A percentile compares a stretch with the other conserved stretches of the same genome.
Evolutionary conservation across 2,888 invertebrate species (phyloP).

Genomic region (Parnassius orleans): DNA sequence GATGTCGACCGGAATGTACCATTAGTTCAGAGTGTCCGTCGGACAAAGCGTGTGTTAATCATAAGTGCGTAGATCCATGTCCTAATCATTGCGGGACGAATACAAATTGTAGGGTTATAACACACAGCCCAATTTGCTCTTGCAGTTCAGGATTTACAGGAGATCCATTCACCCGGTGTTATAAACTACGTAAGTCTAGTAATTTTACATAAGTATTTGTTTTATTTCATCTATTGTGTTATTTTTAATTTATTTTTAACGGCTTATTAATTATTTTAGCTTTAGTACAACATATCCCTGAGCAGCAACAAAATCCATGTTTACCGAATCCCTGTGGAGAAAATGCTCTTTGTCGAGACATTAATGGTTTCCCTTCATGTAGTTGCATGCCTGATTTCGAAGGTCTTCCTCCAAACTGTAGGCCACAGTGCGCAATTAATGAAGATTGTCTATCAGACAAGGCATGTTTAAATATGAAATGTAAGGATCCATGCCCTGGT

Average conservation of each 20-base stretch:
- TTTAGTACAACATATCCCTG: constrained; percentile 46
- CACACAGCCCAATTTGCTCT: constrained; percentile 90
- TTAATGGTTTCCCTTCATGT: constrained; percentile 83
- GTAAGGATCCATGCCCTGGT: constrained; percentile 87
- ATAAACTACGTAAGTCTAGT: constrained; percentile 67
- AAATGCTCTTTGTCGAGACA: constrained; percentile 82
- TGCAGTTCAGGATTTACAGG: constrained; percentile 83
- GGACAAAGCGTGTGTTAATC: constrained; percentile 87
- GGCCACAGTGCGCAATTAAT: constrained; percentile 87
- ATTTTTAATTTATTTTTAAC: constrained; percentile 8
- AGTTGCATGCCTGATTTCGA: constrained; percentile 83
- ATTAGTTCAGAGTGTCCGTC: constrained; percentile 88
- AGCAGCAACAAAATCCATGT: constrained; percentile 82
- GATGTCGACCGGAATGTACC: constrained; percentile 89
- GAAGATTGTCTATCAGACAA: constrained; percentile 86
- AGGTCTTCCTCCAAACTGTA: constrained; percentile 87
- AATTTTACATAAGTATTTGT: background rate
- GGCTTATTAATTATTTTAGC: constrained; percentile 42
- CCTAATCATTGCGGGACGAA: constrained; percentile 85
- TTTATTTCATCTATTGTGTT: background rate
- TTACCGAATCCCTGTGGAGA: constrained; percentile 86
- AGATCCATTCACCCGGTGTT: constrained; percentile 86
- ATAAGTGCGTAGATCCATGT: constrained; percentile 90
- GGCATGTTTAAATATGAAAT: constrained; percentile 88
- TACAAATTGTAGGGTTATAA: constrained; percentile 86